Evolutionary conservation across 64 coral and sea anemone species (phyloP).

Genomic region (Catalaphyllia jardinei): DNA sequence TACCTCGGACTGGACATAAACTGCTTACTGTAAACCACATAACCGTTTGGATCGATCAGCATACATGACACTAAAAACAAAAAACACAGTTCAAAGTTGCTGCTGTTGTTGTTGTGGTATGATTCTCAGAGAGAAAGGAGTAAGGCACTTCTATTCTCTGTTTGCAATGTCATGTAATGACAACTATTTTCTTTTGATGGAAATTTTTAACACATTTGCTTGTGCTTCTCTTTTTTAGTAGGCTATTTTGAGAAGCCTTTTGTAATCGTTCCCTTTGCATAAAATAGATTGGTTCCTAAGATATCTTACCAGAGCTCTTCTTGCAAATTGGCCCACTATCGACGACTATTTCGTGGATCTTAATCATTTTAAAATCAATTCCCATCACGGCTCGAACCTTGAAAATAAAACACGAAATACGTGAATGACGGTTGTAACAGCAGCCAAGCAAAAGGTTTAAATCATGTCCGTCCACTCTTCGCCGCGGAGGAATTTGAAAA

Average conservation of each 20-base stretch:
- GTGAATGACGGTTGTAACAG: background rate
- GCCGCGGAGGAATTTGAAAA: no score
- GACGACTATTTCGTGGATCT: slow-evolving; percentile 76
- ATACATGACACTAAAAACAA: slow-evolving; percentile 67
- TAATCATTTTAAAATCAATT: slow-evolving; percentile 93
- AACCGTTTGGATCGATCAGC: slow-evolving; percentile 85
- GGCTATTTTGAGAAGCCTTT: no score
- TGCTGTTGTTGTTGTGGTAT: background rate
- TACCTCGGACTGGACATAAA: slow-evolving; percentile 69
- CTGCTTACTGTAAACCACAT: slow-evolving; percentile 78
- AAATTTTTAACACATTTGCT: no score
- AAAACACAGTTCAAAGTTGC: background rate
- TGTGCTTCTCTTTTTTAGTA: no score
- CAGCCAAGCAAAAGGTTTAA: no score
- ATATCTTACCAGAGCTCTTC: slow-evolving; percentile 48
- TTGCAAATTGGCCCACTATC: slow-evolving; percentile 76
- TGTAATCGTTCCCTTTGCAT: no score
- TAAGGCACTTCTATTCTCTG: no score
- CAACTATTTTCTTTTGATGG: no score
- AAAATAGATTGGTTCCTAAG: background rate
- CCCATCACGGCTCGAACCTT: slow-evolving; percentile 93
- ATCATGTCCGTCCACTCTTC: no score
- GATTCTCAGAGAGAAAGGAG: background rate
- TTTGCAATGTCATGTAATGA: no score
- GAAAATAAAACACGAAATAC: background rate